Evolutionary conservation across 2,797 vertebrate genomes (phyloP).

Genomic region (Ambastaia sidthimunki): DNA sequence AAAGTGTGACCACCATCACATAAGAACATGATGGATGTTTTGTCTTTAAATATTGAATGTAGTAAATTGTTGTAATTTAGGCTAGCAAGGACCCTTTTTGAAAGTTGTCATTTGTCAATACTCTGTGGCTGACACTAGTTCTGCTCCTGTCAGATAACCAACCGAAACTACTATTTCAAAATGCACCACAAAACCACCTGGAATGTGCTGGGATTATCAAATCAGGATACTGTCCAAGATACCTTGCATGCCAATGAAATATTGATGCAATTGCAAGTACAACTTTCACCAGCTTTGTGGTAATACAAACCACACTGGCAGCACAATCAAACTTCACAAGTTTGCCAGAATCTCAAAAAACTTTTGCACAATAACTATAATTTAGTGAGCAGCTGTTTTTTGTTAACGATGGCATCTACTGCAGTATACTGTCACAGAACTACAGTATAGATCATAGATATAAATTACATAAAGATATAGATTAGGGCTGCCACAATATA

Average conservation of each 20-base stretch:
- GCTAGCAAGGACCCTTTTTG: slow-evolving; percentile 11
- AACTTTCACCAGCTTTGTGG: neutral
- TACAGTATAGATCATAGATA: neutral
- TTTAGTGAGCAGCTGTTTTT: neutral
- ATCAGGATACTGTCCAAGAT: neutral
- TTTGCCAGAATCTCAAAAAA: neutral
- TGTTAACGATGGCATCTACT: neutral
- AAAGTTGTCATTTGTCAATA: slow-evolving; percentile 23
- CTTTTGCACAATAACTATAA: neutral
- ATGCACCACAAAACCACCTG: slow-evolving; percentile 21
- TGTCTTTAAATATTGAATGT: neutral
- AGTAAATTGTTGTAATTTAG: neutral
- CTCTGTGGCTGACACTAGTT: neutral
- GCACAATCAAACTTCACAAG: neutral
- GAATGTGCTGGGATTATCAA: slow-evolving; percentile 14
- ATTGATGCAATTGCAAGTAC: neutral
- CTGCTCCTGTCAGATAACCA: neutral
- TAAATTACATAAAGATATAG: no score
- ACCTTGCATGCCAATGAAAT: slow-evolving; percentile 9
- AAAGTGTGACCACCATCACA: neutral
- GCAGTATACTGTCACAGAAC: neutral
- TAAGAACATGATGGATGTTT: neutral
- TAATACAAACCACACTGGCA: slow-evolving; percentile 14
- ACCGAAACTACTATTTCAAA: slow-evolving; percentile 33
- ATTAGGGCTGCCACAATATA: no score